Evolutionary conservation across 2,113 vertebrate species (phyloP).

Genomic region (Pseudorasbora parva): DNA sequence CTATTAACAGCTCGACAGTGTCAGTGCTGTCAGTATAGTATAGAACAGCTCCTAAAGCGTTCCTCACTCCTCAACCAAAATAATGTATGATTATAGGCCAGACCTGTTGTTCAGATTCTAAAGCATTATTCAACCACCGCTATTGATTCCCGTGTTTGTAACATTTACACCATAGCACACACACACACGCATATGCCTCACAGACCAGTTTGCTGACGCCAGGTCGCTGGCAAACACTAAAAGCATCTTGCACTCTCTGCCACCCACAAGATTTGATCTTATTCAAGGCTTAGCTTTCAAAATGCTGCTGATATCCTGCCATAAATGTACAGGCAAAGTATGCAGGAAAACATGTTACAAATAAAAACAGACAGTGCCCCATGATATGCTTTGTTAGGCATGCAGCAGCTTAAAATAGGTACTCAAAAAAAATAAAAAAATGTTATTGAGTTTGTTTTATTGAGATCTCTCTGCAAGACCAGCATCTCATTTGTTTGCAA

Average conservation of each 20-base stretch:
- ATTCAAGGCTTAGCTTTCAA: constrained; percentile 76
- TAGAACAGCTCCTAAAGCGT: neutral
- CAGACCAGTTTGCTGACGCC: constrained; percentile 52
- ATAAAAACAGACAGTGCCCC: neutral
- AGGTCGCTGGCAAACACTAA: constrained; percentile 74
- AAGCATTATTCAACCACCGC: neutral
- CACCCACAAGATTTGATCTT: constrained; percentile 77
- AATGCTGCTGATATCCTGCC: constrained; percentile 75
- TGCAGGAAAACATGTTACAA: neutral
- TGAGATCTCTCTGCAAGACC: neutral
- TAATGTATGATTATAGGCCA: neutral
- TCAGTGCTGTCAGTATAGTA: too few species aligned
- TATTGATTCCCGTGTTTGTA: constrained; percentile 28
- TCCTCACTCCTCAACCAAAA: neutral
- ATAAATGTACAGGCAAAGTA: constrained; percentile 63
- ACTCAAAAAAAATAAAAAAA: neutral
- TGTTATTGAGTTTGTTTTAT: neutral
- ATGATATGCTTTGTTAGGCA: neutral
- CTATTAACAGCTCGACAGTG: neutral
- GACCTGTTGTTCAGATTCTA: neutral
- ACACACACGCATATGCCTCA: constrained; percentile 53
- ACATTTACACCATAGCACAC: neutral
- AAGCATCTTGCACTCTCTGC: constrained; percentile 75
- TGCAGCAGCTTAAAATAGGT: neutral
- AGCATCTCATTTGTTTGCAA: neutral